These are phyloP conservation scores for Percopsis transmontana DNA, from an alignment of 2,113 vertebrate species.

Conservation along the genomic window DNA sequence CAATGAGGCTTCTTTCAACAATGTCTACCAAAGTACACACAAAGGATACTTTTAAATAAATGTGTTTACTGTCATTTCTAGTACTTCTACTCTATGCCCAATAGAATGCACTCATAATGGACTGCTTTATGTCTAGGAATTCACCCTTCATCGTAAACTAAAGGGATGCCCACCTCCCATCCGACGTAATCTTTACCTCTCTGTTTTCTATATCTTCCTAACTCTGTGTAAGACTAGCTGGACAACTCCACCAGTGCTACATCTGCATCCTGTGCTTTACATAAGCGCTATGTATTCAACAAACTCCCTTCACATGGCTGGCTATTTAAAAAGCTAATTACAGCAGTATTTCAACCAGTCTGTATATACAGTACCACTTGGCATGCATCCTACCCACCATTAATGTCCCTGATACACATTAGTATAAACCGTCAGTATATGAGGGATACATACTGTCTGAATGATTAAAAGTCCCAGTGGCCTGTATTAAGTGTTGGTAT, in stretches of 20 bases:
- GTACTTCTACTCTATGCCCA: background rate
- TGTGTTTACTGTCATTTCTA: too few relatives aligned
- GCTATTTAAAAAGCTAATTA: slow-evolving; percentile 57
- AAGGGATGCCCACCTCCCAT: slow-evolving; percentile 47
- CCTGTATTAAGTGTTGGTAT: slow-evolving; percentile 31
- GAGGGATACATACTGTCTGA: slow-evolving; percentile 51
- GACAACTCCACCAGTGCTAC: slow-evolving; percentile 41
- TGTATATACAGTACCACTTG: slow-evolving; percentile 24
- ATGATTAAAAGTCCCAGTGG: slow-evolving; percentile 48
- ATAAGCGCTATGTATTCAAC: slow-evolving; percentile 53
- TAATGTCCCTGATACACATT: slow-evolving; percentile 36
- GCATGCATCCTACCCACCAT: slow-evolving; percentile 51
- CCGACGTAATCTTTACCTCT: slow-evolving; percentile 64
- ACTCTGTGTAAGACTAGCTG: slow-evolving; percentile 52
- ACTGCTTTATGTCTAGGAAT: slow-evolving; percentile 44
- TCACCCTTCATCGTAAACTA: slow-evolving; percentile 55
- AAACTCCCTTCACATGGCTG: slow-evolving; percentile 39
- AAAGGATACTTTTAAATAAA: background rate
- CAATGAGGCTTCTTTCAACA: slow-evolving; percentile 12
- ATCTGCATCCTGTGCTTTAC: slow-evolving; percentile 64
- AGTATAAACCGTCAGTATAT: slow-evolving; percentile 37
- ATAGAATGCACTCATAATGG: background rate
- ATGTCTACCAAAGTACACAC: background rate
- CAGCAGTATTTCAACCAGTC: slow-evolving; percentile 42
- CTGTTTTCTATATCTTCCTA: slow-evolving; percentile 63